Evolutionary conservation across 2,888 invertebrate genomes (phyloP), one percentile per base, ranked within the genome.

Genomic region (Ophioninae sp.): DNA sequence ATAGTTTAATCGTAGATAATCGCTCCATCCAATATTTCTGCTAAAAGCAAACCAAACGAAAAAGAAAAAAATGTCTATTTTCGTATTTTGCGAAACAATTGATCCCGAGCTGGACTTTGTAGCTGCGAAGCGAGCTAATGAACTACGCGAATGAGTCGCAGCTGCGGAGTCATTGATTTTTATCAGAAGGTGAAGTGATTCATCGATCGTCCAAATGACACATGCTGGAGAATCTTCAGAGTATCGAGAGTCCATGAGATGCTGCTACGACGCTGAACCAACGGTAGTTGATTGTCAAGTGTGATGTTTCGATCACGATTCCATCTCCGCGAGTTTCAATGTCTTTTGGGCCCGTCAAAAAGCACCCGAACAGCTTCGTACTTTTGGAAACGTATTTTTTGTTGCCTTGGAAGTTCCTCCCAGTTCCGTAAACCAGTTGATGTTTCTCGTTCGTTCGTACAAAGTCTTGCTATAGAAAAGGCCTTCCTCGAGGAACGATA

Each of bases 401-500:
- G 5, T 2, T 13, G 1, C 17, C 13, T 50, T 50, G 13, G 50
- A 50, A 50, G 50, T 50, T 50, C 13, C 50, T 30, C 23, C 6
- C 2, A 50, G 2, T 20, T 37, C 7, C 30, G 23, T 21, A 41
- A 61, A 41, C 41, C 2, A 17, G 61, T 44, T 30, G 17, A 30
- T 62, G 50, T 68, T 68, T 50, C 30, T 30, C 23, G 39, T 79
- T 57, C 7, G 13, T 59, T 72, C 10, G 56, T n/a, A 80, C 50
- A 67, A 68, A 50, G 13, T 50, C 37, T 72, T n/a, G 39, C 61
- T 0, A 8, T 41, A 13, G 7, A 73, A 50, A 62, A 79, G 68
- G 79, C 72, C 62, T 72, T 72, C 57, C n/a, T n/a, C 62, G 10
- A 57, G 39, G 57, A 68, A 41, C 67, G 80, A 82, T 82, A 84